Percentiles rank a stretch among this genome's conserved stretches.
Conservation (phyloP, 1,140 invertebrate species). For the Drosophila burlai region DNA sequence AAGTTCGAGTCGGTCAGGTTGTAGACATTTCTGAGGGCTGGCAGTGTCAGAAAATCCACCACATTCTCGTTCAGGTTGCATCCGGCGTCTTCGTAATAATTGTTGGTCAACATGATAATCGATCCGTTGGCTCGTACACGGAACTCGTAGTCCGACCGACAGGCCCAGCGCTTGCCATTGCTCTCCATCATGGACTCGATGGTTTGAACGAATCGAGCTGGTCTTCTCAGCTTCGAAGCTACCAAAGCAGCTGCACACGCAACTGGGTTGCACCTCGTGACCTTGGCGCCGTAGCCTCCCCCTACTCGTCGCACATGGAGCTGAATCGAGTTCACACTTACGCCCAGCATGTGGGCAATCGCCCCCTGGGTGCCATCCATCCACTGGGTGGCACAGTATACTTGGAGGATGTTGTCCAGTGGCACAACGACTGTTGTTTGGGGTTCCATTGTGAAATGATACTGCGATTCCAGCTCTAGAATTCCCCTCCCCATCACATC, state of each 20-base stretch:
- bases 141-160: slow-evolving; percentile 86
- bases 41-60: slow-evolving; percentile 73
- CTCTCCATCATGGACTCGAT: slow-evolving; percentile 89
- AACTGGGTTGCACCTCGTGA: slow-evolving; percentile 86
- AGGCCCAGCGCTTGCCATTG: slow-evolving; percentile 88
- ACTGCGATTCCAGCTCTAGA: slow-evolving; percentile 80
- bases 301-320: slow-evolving; percentile 89
- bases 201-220: slow-evolving; percentile 88
- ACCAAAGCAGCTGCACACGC: slow-evolving; percentile 88
- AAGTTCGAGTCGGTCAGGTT: slow-evolving; percentile 86
- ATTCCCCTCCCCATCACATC: slow-evolving; percentile 62
- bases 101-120: slow-evolving; percentile 88
- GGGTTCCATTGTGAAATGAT: slow-evolving; percentile 88
- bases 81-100: slow-evolving; percentile 89
- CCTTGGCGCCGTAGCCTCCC: slow-evolving; percentile 90
- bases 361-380: slow-evolving; percentile 88
- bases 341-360: slow-evolving; percentile 87
- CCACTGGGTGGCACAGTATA: slow-evolving; percentile 89
- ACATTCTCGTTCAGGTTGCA: slow-evolving; percentile 87
- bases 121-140: slow-evolving; percentile 88
- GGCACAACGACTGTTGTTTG: slow-evolving; percentile 88
- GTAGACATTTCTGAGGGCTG: slow-evolving; percentile 87
- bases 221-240: slow-evolving; percentile 87
- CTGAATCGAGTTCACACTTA: slow-evolving; percentile 87
- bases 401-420: slow-evolving; percentile 87